Conservation (phyloP, 2,797 vertebrate genomes). For the Odontamblyopus lacepedii region DNA sequence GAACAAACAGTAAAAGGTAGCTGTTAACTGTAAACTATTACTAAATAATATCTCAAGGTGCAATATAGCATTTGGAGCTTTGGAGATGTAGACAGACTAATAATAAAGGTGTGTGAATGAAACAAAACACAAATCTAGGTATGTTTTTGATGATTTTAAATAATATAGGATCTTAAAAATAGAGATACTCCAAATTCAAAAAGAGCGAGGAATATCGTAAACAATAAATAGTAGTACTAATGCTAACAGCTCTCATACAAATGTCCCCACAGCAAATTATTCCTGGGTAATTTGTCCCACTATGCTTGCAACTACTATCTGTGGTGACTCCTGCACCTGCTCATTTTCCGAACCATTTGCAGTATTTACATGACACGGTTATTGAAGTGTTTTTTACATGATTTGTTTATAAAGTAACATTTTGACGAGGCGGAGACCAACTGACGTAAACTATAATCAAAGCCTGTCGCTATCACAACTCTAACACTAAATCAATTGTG, state of each 20-base stretch:
- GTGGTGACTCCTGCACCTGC: neutral
- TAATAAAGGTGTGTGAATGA: no score
- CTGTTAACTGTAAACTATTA: no score
- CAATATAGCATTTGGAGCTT: no score
- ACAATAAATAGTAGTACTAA: neutral
- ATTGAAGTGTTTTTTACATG: constrained; percentile 31
- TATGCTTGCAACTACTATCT: neutral
- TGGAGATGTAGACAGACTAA: no score
- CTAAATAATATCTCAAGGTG: no score
- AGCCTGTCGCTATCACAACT: constrained; percentile 24
- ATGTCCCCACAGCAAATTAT: neutral
- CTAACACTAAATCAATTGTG: constrained; percentile 41
- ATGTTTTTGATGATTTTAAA: no score
- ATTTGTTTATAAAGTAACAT: constrained; percentile 50
- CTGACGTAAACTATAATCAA: constrained; percentile 46
- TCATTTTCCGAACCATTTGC: constrained; percentile 51
- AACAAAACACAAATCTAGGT: neutral
- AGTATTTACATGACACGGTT: constrained; percentile 46
- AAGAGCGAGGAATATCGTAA: neutral
- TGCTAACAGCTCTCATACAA: neutral
- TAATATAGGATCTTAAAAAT: neutral
- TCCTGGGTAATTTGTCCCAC: neutral
- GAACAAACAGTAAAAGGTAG: no score
- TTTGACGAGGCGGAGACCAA: constrained; percentile 36
- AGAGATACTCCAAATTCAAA: neutral